These are phyloP conservation scores for Ophion obscuratus DNA, from an alignment of 2,888 invertebrate genomes.

Conservation along the genomic window DNA sequence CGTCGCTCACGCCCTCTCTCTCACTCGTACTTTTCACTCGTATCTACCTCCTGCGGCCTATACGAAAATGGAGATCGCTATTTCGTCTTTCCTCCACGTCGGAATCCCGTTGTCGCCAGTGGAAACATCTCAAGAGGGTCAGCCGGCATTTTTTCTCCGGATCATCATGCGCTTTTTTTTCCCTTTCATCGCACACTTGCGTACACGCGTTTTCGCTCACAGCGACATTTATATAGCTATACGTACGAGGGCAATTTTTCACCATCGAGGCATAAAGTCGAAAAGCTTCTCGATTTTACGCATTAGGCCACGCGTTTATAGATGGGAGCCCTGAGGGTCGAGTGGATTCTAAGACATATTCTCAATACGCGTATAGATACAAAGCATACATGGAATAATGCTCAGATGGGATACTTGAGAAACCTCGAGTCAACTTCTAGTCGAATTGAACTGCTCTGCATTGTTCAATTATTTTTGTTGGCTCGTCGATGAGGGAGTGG, in stretches of 20 bases:
- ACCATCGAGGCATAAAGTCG: conserved; percentile 53
- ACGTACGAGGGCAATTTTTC: conserved; percentile 23
- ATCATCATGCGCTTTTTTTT: conserved; percentile 58
- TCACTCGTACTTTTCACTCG: conserved; percentile 47
- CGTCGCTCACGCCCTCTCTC: conserved; percentile 29
- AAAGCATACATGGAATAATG: background rate
- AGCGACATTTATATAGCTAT: conserved; percentile 4
- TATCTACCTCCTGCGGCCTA: conserved; percentile 69
- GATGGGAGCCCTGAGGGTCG: conserved; percentile 56
- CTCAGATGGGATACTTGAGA: background rate
- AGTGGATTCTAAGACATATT: conserved; percentile 63
- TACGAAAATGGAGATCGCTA: conserved; percentile 83
- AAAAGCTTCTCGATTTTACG: conserved; percentile 65
- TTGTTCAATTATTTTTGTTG: background rate
- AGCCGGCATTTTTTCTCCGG: conserved; percentile 67
- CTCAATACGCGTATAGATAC: conserved; percentile 15
- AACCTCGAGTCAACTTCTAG: background rate
- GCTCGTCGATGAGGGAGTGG: no score
- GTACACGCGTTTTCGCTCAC: conserved; percentile 34
- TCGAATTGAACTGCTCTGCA: background rate
- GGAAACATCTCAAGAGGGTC: conserved; percentile 82
- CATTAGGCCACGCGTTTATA: conserved; percentile 51
- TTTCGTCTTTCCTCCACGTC: conserved; percentile 69
- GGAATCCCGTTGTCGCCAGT: conserved; percentile 81
- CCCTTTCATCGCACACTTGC: conserved; percentile 58